Percentiles rank a stretch among this genome's conserved stretches.
Conservation (phyloP, 2,797 vertebrate genomes). For the Jordanella pulchra region DNA sequence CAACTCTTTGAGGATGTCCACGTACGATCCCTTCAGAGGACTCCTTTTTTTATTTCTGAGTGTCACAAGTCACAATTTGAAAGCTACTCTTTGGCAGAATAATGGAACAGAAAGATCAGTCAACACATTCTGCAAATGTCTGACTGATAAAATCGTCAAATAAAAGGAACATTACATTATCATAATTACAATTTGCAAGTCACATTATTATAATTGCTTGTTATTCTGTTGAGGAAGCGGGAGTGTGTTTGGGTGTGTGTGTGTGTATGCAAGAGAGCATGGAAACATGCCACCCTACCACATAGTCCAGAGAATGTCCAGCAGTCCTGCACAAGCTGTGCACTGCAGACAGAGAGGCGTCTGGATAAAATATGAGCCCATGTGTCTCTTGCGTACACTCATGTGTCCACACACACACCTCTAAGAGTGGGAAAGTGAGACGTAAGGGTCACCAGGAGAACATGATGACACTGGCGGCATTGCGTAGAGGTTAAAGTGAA, state of each 20-base stretch:
- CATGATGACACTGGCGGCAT: slow-evolving; percentile 72
- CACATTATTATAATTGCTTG: slow-evolving; percentile 13
- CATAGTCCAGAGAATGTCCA: slow-evolving; percentile 66
- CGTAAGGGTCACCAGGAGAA: slow-evolving; percentile 64
- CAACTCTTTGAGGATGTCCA: slow-evolving; percentile 25
- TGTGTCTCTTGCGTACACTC: slow-evolving; percentile 42
- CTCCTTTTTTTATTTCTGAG: slow-evolving; percentile 36
- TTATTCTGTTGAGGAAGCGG: slow-evolving; percentile 16
- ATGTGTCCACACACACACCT: slow-evolving; percentile 27
- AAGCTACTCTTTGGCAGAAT: slow-evolving; percentile 45
- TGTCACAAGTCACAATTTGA: slow-evolving; percentile 46
- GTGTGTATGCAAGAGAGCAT: slow-evolving; percentile 16
- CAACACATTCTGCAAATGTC: slow-evolving; percentile 11
- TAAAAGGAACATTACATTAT: slow-evolving; percentile 20
- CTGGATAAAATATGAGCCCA: slow-evolving; percentile 75
- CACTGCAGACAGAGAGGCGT: slow-evolving; percentile 78
- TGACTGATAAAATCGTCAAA: slow-evolving; percentile 23
- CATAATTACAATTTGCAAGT: slow-evolving; percentile 13
- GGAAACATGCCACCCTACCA: slow-evolving; percentile 16
- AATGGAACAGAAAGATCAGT: slow-evolving; percentile 24
- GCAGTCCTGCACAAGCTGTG: slow-evolving; percentile 63
- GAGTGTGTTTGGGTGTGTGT: too few species aligned
- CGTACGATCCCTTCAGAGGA: slow-evolving; percentile 25
- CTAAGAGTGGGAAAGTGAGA: slow-evolving; percentile 70
- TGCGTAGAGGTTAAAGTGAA: slow-evolving; percentile 60